Base-by-base conservation (phyloP, 2,888 invertebrate species). In the Chrysotoxum bicinctum region DNA sequence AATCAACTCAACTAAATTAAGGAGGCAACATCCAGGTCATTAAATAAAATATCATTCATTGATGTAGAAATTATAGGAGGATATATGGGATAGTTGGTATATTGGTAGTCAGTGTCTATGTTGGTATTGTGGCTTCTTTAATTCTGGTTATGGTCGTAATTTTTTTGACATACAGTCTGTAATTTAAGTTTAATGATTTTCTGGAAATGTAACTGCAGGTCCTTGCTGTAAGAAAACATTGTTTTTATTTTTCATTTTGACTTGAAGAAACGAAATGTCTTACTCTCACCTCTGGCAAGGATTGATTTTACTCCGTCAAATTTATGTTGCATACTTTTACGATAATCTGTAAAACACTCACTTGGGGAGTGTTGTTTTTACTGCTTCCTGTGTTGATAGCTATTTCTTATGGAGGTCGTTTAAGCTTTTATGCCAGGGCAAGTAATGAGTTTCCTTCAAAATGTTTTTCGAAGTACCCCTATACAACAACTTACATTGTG, bases 1-100 rank as follows among this genome's bases (percentile, higher is more conserved):
- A n/a, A n/a, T 52, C 23, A 52, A 32, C 16, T 16, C 43, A 45
- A 69, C 54, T 80, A 56, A 81, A 81, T 75, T 80, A 75, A 75
- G 37, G 14, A 62, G 32, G 43, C 68, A 81, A 52, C 58, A 66
- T n/a, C 16, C 70, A 23, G 26, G 64, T 58, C 58, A 58, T 79
- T 79, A 50, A 70, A 58, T 50, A 70, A 72, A 72, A 58, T 64
- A 64, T 64, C 64, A 64, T 72, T 76, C 72, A 68, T 77, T 52
- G 72, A 77, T 77, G 72, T 54, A 16, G 35, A 58, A 21, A 9
- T 12, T 56, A 32, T 32, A 37, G 21, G 8, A 37, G 50, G 23
- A 14, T 50, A 37, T 35, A 26, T n/a, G n/a, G n/a, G n/a, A n/a
- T n/a, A n/a, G n/a, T n/a, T n/a, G n/a, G n/a, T n/a, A n/a, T n/a